Evolutionary conservation across 2,113 vertebrate genomes (phyloP).

Genomic region (Ciconia maguari): DNA sequence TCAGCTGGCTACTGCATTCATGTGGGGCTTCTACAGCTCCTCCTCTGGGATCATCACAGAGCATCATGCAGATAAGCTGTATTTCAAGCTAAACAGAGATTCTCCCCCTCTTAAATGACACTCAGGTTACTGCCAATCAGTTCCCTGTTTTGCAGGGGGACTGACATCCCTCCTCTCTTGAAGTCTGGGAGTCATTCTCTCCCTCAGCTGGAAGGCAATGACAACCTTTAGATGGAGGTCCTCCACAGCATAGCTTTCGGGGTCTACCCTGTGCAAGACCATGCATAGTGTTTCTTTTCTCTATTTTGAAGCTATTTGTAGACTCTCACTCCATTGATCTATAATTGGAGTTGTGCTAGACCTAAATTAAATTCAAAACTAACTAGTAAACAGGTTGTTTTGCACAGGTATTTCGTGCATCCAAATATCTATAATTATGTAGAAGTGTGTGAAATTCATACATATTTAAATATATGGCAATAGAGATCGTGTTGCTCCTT

Average conservation of each 20-base stretch:
- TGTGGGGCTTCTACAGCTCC: neutral
- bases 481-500: neutral
- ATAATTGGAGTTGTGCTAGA: conserved; percentile 15
- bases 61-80: accelerated
- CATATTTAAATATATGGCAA: conserved; percentile 27
- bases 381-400: conserved; percentile 37
- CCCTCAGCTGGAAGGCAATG: neutral
- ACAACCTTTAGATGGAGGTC: neutral
- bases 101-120: neutral
- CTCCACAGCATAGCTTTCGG: accelerated
- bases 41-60: neutral
- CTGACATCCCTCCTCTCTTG: neutral
- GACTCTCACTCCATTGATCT: neutral
- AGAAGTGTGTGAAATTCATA: neutral
- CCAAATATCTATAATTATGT: conserved; percentile 31
- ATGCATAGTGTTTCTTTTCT: neutral
- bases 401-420: conserved; percentile 38
- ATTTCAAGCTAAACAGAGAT: neutral
- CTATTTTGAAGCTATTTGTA: neutral
- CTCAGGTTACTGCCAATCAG: neutral
- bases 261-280: neutral
- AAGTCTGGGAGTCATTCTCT: neutral
- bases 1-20: neutral
- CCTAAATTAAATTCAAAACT: conserved; percentile 39
- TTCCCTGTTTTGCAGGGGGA: neutral